A percentile compares a stretch with the other conserved stretches of the same genome.
These are phyloP conservation scores for Aphaenogaster floridana DNA, from an alignment of 1,140 invertebrate genomes.

Conservation along the genomic window DNA sequence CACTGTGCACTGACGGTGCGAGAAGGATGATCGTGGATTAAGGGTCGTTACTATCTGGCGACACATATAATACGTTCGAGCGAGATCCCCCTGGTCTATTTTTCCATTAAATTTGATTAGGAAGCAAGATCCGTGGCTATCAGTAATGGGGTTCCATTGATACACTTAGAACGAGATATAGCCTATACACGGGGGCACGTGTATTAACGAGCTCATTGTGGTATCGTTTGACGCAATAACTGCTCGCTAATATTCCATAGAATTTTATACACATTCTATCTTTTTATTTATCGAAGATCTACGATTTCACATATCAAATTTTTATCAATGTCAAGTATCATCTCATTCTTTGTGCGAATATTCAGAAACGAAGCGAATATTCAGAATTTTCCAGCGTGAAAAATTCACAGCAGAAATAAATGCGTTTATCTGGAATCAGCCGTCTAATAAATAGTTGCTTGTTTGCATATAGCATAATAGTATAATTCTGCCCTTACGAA, in stretches of 20 bases:
- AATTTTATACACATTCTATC: constrained; percentile 8
- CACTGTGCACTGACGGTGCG: constrained; percentile 66
- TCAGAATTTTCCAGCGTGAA: not conserved
- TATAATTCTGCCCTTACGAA: no score
- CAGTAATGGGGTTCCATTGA: constrained; percentile 34
- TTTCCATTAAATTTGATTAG: constrained; percentile 76
- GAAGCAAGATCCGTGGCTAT: constrained; percentile 60
- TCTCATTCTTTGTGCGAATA: not conserved
- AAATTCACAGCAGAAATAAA: not conserved
- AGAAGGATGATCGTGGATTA: constrained; percentile 61
- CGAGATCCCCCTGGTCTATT: constrained; percentile 66
- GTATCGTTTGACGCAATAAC: not conserved
- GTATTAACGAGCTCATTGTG: not conserved
- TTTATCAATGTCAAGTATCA: not conserved
- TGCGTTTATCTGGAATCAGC: not conserved
- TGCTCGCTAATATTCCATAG: not conserved
- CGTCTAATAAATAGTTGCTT: constrained; percentile 14
- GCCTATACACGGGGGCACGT: not conserved
- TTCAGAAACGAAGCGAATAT: not conserved
- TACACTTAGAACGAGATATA: not conserved
- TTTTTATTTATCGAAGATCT: not conserved
- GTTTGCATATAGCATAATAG: not conserved
- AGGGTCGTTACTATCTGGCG: constrained; percentile 86
- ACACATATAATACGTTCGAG: constrained; percentile 57
- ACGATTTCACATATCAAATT: not conserved